Conservation (phyloP, 2,888 invertebrate species). For the Branchipolynoe longqiensis region DNA sequence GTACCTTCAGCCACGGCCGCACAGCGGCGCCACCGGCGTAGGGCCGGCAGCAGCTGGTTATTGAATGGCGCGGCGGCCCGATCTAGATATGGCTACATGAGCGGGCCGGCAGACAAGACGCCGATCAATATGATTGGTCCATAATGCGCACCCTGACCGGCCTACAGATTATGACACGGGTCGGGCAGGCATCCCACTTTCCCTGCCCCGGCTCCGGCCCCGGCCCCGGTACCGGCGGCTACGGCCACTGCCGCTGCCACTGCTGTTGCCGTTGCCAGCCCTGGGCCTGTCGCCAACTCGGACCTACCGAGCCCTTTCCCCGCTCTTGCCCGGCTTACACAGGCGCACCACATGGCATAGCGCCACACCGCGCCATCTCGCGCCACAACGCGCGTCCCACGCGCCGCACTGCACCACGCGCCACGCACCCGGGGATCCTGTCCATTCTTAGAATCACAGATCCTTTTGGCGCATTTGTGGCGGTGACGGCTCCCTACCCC, state of each 20-base stretch:
- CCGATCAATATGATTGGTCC: conserved; percentile 55
- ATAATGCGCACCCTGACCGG: conserved; percentile 54
- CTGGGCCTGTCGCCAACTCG: neutral
- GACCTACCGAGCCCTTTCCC: neutral
- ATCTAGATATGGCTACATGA: conserved; percentile 43
- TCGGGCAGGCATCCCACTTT: neutral
- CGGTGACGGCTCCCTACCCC: conserved; percentile 2
- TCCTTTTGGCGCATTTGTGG: too few species aligned
- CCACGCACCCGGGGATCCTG: conserved; percentile 7
- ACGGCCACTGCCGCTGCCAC: conserved; percentile 6
- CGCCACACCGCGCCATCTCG: too few species aligned
- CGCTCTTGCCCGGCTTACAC: neutral
- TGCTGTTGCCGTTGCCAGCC: neutral
- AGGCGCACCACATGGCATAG: too few species aligned
- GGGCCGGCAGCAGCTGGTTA: conserved; percentile 26
- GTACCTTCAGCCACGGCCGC: neutral
- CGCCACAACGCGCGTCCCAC: neutral
- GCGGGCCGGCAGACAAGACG: conserved; percentile 39
- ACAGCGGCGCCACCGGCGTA: neutral
- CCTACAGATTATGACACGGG: conserved; percentile 41
- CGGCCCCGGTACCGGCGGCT: neutral
- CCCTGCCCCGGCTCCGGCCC: conserved; percentile 6
- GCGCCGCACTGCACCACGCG: neutral
- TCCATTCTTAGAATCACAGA: conserved; percentile 36
- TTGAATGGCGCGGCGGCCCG: conserved; percentile 44